These are phyloP conservation scores for human DNA, from an alignment of 2,113 vertebrate species.

Conservation along the genomic window GRCh38 chr6:103288501-103289000, in stretches of 20 bases:
- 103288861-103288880: background rate
- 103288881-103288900: background rate
- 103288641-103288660: background rate
- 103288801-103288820: background rate
- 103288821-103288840: background rate
- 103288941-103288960: background rate
- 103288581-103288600: background rate
- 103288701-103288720: background rate
- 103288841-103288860: background rate
- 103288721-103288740: background rate
- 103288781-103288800: background rate
- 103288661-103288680: background rate
- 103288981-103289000: background rate
- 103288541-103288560: background rate
- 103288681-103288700: background rate
- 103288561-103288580: background rate
- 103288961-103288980: background rate
- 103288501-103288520: background rate
- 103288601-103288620: background rate
- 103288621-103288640: background rate
- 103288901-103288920: background rate
- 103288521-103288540: background rate
- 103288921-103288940: background rate
- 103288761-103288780: background rate
- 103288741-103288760: background rate